Evolutionary conservation across 53 echinoderm and acorn worm genomes (phyloP), one percentile per base, ranked within the genome.

Genomic region (Astropecten irregularis): DNA sequence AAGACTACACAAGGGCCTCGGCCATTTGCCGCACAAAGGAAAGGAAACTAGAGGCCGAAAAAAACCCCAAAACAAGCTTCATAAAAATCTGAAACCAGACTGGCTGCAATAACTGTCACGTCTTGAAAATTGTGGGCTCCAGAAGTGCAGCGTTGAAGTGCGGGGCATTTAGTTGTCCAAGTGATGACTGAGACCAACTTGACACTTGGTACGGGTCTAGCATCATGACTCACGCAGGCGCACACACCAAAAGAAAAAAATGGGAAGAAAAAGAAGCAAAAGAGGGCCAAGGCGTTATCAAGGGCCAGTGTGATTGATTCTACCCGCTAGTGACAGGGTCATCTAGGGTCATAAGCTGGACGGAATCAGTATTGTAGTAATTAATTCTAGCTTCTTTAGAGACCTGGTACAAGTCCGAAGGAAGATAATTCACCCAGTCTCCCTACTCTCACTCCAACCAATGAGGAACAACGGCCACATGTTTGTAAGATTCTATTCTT

Each of bases 301-400:
- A 76, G 76, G 59, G 40, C 60, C 16, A 28, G 48, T 42, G 26
- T 79, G 79, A 79, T 79, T 79, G 79, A 79, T 79, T 62, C 39
- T 20, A 46, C 57, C 79, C 31, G 61, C 58, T 8, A 61, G 79
- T 32, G 50, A 71, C 79, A 61, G 62, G 79, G 79, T 79, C 61
- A 79, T 2, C 30, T 10, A 31, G 62, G 79, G 60, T 79, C 79
- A 79, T 31, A 31, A 37, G 79, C 79, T 79, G 79, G 63, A 42
- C 60, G 38, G 38, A 60, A 30, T 18, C 76, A 30, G 26, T 44
- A 35, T 19, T 48, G 62, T 46, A 20, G 28, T 79, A 79, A 79
- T 79, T 79, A 79, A 79, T 79, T 79, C 79, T 5, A 60, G 61
- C 61, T n/a, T 52, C 61, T 62, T 79, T 79, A n/a, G n/a, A n/a